Evolutionary conservation across 2,113 vertebrate genomes (phyloP), one percentile per base, ranked within the genome.

Genomic region (Dryoscopus gambensis): DNA sequence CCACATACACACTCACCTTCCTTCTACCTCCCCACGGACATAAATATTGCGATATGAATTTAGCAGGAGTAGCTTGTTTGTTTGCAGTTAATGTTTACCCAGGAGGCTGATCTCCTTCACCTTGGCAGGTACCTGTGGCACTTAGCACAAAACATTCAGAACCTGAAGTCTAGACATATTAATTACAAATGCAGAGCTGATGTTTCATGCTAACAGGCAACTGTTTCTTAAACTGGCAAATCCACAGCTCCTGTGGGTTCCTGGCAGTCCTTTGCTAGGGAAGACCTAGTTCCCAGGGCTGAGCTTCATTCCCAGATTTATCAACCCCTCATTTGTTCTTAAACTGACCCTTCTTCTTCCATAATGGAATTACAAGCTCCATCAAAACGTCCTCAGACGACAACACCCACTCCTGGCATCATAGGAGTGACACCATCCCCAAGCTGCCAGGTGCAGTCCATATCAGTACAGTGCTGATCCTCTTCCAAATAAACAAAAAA

Each of bases 371-470:
- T 24, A 44, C 37, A 94, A 19, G 5, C 42, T 88, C 40, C 42
- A 33, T 8, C 14, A 60, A 63, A 94, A 63, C 0, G 0, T 22
- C 3, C 5, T 33, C 27, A 59, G 49, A 39, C 15, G 2, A 0
- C 46, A 59, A 40, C 44, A 63, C 5, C 8, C 25, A 3, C 27
- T 63, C 39, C 57, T 22, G 55, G 31, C 0, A 0, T 18, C n/a
- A 24, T 0, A 2, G 65, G 82, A 91, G 64, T 13, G 28, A 44
- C 13, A 56, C 14, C 56, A 25, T 49, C 17, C 53, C 74, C 67
- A 57, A 15, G 21, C 33, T 89, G 24, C 35, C 17, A 20, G 39
- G 42, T 31, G 17, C 25, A 56, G 30, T 24, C 44, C 49, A 6
- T 30, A 53, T 33, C 9, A 47, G 13, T 11, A 55, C 19, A 67